Evolutionary conservation across 2,888 invertebrate genomes (phyloP).

Genomic region (Drosophila glabriapex): DNA sequence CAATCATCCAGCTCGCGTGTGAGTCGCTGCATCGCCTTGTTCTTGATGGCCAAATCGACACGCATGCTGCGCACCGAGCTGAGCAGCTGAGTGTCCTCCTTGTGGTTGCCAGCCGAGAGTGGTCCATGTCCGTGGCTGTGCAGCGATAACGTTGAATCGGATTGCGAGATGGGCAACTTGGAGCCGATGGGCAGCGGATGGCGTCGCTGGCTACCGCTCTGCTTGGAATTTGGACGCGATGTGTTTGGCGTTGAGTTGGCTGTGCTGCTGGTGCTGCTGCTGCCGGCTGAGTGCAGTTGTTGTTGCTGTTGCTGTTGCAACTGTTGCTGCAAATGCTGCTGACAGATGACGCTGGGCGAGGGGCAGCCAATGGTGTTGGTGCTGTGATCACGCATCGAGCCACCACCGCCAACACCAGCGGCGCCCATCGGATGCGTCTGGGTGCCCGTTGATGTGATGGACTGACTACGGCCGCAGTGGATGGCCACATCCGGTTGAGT

Average conservation of each 20-base stretch:
- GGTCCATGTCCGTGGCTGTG: slow-evolving; percentile 79
- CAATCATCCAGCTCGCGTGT: slow-evolving; percentile 92
- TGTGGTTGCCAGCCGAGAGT: slow-evolving; percentile 69
- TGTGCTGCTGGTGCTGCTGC: slow-evolving; percentile 84
- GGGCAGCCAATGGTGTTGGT: slow-evolving; percentile 83
- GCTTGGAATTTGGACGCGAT: slow-evolving; percentile 85
- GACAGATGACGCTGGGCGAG: slow-evolving; percentile 62
- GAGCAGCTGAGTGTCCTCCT: slow-evolving; percentile 91
- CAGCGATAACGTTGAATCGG: slow-evolving; percentile 85
- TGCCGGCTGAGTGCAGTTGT: slow-evolving; percentile 75
- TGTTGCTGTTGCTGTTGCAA: slow-evolving; percentile 41
- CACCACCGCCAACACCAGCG: neutral
- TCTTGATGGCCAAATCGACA: slow-evolving; percentile 90
- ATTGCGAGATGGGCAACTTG: slow-evolving; percentile 87
- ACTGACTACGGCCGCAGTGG: slow-evolving; percentile 7
- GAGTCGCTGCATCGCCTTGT: slow-evolving; percentile 90
- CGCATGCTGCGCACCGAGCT: slow-evolving; percentile 93
- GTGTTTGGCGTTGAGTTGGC: slow-evolving; percentile 84
- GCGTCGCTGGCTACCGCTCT: slow-evolving; percentile 86
- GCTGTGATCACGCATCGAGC: slow-evolving; percentile 72
- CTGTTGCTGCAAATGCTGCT: slow-evolving; percentile 60
- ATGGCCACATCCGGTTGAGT: neutral
- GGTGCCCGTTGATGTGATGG: slow-evolving; percentile 49
- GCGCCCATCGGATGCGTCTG: slow-evolving; percentile 40
- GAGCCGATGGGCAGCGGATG: slow-evolving; percentile 41